Evolutionary conservation across 2,797 vertebrate species (phyloP).

Genomic region (Microctenopoma stevenorrisi): DNA sequence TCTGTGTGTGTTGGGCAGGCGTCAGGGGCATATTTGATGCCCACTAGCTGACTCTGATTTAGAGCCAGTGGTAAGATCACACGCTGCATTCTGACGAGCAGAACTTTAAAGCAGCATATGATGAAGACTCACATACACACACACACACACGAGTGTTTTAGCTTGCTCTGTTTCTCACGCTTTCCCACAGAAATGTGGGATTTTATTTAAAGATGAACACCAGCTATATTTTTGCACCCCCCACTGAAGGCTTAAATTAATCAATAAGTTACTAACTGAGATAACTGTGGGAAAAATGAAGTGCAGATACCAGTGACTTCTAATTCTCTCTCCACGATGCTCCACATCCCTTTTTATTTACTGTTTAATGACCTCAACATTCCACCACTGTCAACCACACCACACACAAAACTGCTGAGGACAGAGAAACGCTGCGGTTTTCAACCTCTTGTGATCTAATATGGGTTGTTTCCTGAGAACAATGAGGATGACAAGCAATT

Average conservation of each 20-base stretch:
- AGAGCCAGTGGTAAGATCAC: slow-evolving; percentile 17
- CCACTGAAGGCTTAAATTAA: slow-evolving; percentile 1
- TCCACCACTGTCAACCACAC: slow-evolving; percentile 18
- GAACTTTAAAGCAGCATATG: background rate
- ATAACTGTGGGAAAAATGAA: background rate
- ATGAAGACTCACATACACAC: slow-evolving; percentile 1
- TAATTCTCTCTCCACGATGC: background rate
- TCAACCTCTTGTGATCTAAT: slow-evolving; percentile 31
- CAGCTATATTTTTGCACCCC: background rate
- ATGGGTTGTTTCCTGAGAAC: slow-evolving; percentile 11
- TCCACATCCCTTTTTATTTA: background rate
- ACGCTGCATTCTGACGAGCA: slow-evolving; percentile 36
- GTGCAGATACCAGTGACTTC: background rate
- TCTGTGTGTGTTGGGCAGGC: background rate
- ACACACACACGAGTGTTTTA: background rate
- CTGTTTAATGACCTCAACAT: slow-evolving; percentile 29
- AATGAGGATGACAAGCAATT: slow-evolving; percentile 30
- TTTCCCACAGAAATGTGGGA: background rate
- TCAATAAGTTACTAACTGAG: background rate
- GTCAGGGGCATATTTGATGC: slow-evolving; percentile 9
- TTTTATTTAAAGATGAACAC: slow-evolving; percentile 8
- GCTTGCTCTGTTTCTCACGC: background rate
- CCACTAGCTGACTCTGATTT: slow-evolving; percentile 14
- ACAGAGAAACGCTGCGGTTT: slow-evolving; percentile 21
- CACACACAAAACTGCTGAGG: slow-evolving; percentile 1